Percentiles rank a stretch among this genome's conserved stretches.
These are phyloP conservation scores for Blastobasis adustella DNA, from an alignment of 2,888 invertebrate species.

Conservation along the genomic window DNA sequence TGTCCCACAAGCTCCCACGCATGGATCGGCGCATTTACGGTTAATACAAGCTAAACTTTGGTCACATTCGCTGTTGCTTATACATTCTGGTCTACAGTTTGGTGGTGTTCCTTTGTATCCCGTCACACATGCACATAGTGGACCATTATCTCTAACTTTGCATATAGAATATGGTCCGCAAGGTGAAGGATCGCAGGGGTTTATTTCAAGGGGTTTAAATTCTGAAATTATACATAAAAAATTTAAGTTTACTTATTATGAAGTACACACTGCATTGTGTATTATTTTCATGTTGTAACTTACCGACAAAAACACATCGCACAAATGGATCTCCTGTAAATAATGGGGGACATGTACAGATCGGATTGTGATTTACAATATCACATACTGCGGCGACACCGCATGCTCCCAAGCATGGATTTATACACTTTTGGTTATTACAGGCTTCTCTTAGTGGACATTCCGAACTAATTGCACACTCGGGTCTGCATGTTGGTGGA, in stretches of 20 bases:
- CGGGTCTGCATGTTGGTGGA: conserved; percentile 85
- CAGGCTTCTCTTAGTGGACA: conserved; percentile 83
- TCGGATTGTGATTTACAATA: conserved; percentile 85
- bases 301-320: conserved; percentile 74
- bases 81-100: conserved; percentile 86
- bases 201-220: conserved; percentile 39
- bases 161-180: conserved; percentile 87
- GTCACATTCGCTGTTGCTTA: conserved; percentile 84
- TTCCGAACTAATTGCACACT: conserved; percentile 84
- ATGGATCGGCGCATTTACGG: conserved; percentile 85
- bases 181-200: conserved; percentile 82
- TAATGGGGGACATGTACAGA: conserved; percentile 82
- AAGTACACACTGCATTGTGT: background rate
- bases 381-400: conserved; percentile 82
- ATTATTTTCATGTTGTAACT: conserved; percentile 11
- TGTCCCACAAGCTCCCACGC: conserved; percentile 80
- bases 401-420: conserved; percentile 88
- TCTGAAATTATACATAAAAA: conserved; percentile 16
- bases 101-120: conserved; percentile 82
- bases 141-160: conserved; percentile 77
- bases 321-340: conserved; percentile 87
- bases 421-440: conserved; percentile 82
- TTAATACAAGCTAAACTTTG: conserved; percentile 82
- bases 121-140: conserved; percentile 83
- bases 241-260: background rate